These are phyloP conservation scores for Cynodonichthys magdalenae DNA, from an alignment of 2,797 vertebrate genomes.

Conservation along the genomic window DNA sequence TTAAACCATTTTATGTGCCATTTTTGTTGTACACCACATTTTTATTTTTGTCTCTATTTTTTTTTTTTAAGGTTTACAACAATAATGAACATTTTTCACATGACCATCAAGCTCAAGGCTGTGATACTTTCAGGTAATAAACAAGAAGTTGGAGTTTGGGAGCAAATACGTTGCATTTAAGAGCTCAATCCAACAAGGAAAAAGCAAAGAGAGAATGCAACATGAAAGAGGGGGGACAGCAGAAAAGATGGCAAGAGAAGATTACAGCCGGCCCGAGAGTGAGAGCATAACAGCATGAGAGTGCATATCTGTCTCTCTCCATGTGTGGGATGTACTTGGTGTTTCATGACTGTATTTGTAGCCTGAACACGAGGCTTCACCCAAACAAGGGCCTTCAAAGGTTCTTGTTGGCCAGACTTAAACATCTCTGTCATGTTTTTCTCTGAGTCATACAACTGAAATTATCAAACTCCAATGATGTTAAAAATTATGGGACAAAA, in stretches of 20 bases:
- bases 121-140: neutral
- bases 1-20: neutral
- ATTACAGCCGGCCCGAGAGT: conserved; percentile 6
- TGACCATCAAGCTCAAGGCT: too few species aligned
- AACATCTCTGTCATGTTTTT: neutral
- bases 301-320: neutral
- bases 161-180: neutral
- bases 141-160: neutral
- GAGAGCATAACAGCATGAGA: conserved; percentile 12
- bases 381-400: conserved; percentile 1
- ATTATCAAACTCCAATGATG: neutral
- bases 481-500: neutral
- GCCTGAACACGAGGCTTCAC: conserved; percentile 5
- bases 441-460: neutral
- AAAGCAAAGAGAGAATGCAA: neutral
- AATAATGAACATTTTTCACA: too few species aligned
- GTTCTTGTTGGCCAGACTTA: conserved; percentile 1
- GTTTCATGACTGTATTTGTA: conserved; percentile 6
- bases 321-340: conserved; percentile 13
- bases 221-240: neutral
- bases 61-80: too few species aligned
- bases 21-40: neutral
- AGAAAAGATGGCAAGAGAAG: neutral
- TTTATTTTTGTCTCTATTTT: neutral
- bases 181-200: neutral